phyloP scores from a whole-genome alignment of 2,113 vertebrate species.

The Macquaria ambigua region DNA sequence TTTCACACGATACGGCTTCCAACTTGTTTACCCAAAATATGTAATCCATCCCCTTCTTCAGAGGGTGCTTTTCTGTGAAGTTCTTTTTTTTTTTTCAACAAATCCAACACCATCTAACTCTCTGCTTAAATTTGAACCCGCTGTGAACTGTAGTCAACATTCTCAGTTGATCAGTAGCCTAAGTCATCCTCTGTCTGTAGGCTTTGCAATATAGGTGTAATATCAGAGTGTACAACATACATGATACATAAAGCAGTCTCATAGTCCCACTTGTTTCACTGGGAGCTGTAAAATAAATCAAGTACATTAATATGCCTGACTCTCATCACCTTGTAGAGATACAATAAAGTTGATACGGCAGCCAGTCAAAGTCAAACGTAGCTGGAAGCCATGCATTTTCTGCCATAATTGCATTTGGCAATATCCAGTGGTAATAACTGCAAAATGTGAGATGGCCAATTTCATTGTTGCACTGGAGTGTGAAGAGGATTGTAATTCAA shows the following conservation, averaged over 20 bases:
- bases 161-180: not conserved
- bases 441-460: conserved; percentile 65
- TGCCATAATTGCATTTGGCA: conserved; percentile 74
- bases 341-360: conserved; percentile 48
- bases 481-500: conserved; percentile 72
- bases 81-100: conserved; percentile 18
- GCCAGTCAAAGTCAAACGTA: conserved; percentile 52
- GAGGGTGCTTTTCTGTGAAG: conserved; percentile 9
- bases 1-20: conserved; percentile 44
- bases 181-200: not conserved
- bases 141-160: conserved; percentile 26
- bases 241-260: not conserved
- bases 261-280: not conserved
- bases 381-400: conserved; percentile 53
- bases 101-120: conserved; percentile 31
- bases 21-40: conserved; percentile 44
- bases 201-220: not conserved
- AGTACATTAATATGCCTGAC: conserved; percentile 37
- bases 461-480: conserved; percentile 71
- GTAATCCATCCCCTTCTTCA: conserved; percentile 34
- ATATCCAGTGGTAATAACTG: conserved; percentile 66
- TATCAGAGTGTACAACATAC: not conserved
- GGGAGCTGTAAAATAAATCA: conserved; percentile 2
- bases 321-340: conserved; percentile 54
- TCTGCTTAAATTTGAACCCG: conserved; percentile 13